A percentile compares a stretch with the other conserved stretches of the same genome.
These are phyloP conservation scores for Paradisaea rubra DNA, from an alignment of 2,113 vertebrate genomes.

Conservation along the genomic window DNA sequence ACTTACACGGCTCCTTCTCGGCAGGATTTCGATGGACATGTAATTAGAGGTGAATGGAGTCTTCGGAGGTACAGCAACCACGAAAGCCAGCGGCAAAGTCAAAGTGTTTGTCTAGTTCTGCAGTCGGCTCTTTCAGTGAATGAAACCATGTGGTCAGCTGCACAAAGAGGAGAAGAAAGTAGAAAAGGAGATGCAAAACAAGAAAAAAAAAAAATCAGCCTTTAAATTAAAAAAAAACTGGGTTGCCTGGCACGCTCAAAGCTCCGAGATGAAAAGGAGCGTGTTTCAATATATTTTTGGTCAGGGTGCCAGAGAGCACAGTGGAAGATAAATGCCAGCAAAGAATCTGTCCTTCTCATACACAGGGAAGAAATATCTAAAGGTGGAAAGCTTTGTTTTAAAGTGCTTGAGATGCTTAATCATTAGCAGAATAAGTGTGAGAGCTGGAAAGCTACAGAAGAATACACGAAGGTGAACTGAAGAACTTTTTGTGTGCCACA, in stretches of 20 bases:
- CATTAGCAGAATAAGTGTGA: not conserved
- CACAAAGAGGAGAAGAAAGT: not conserved
- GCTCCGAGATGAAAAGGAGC: not conserved
- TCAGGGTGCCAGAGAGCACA: not conserved
- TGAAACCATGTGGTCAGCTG: not conserved
- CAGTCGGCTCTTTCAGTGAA: not conserved
- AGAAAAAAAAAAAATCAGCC: not conserved
- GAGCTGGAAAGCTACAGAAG: not conserved
- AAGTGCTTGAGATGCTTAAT: not conserved
- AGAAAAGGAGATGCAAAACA: not conserved
- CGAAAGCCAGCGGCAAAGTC: constrained; percentile 27
- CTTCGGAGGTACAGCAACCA: not conserved
- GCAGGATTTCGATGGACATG: not conserved
- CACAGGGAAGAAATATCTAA: not conserved
- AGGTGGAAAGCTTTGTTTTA: constrained; percentile 36
- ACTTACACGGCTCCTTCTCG: constrained; percentile 19
- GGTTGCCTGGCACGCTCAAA: not conserved
- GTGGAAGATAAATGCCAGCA: not conserved
- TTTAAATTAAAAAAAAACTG: not conserved
- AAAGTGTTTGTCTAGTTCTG: constrained; percentile 4
- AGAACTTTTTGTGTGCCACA: not conserved
- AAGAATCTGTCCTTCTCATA: not conserved
- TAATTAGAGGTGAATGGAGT: constrained; percentile 48
- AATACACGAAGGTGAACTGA: not conserved
- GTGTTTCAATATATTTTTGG: not conserved